Evolutionary conservation across 2,888 invertebrate genomes (phyloP).

Genomic region (Brachyopa scutellaris): DNA sequence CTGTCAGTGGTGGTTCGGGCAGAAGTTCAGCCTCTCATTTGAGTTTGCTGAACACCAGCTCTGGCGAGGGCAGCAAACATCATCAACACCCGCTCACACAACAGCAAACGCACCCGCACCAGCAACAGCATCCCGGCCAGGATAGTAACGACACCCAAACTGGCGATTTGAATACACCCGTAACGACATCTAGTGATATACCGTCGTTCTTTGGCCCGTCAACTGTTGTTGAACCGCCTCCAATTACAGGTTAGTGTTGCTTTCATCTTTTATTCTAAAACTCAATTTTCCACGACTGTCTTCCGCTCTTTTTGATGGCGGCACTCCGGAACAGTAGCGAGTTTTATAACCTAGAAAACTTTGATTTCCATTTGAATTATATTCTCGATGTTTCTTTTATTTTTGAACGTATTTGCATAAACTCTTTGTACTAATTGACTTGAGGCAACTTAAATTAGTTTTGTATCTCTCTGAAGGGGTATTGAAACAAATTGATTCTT

Average conservation of each 20-base stretch:
- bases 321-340: slow-evolving; percentile 19
- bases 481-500: slow-evolving; percentile 28
- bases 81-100: slow-evolving; percentile 65
- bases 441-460: neutral
- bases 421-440: slow-evolving; percentile 27
- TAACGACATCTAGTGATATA: slow-evolving; percentile 94
- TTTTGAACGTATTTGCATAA: slow-evolving; percentile 25
- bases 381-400: neutral
- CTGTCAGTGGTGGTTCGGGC: slow-evolving; percentile 76
- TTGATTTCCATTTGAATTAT: slow-evolving; percentile 37
- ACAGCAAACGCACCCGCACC: slow-evolving; percentile 67
- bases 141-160: slow-evolving; percentile 82
- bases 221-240: slow-evolving; percentile 93
- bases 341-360: slow-evolving; percentile 20
- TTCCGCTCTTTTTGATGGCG: neutral
- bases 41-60: slow-evolving; percentile 80
- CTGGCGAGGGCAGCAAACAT: slow-evolving; percentile 47
- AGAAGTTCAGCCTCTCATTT: slow-evolving; percentile 81
- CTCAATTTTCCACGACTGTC: neutral
- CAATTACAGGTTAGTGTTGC: slow-evolving; percentile 92
- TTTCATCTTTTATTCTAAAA: neutral
- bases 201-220: slow-evolving; percentile 95
- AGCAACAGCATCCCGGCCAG: slow-evolving; percentile 71
- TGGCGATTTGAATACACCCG: slow-evolving; percentile 96
- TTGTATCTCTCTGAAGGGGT: too few species aligned